Evolutionary conservation across 2,888 invertebrate genomes (phyloP), one percentile per base, ranked within the genome.

Genomic region (Bombylius discolor): DNA sequence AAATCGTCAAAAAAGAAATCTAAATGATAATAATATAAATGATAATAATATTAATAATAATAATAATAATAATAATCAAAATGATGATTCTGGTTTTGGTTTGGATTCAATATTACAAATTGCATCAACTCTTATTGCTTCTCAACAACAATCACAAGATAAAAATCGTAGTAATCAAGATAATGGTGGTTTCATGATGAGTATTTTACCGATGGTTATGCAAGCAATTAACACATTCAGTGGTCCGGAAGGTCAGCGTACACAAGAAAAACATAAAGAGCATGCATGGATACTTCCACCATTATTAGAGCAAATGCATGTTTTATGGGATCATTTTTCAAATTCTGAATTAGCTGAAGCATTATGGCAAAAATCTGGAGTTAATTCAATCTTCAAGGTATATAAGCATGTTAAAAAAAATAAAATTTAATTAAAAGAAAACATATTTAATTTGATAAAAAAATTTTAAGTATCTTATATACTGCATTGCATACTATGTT

Each of bases 311-410:
- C 79, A 84, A 61, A 68, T 81, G 3, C 88, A 89, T 68, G 73
- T 89, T 3, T 79, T 85, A 65, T 87, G 88, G 82, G 88, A 89
- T 61, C 79, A 87, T 59, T 87, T 89, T 65, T 79, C 85, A 39
- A 84, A 85, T 66, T 89, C 89, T 0, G 88, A 89, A 60, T 74
- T 89, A 23, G 89, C 88, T 0, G 83, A 81, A 66, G 80, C 82
- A 0, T 68, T 89, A 8, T 85, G 87, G 79, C 80, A 82, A 64
- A 85, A 82, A 61, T 81, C 88, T 1, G 89, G 89, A 0, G 74
- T 87, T 14, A 82, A 83, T 61, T 80, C 79, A 50, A 80, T 84
- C 6, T 77, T 87, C 60, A 84, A 83, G 66, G 73, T 73, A 62
- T 54, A 47, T 56, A 12, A 11, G 11, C 11, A 9, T 39, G 7